Evolutionary conservation across 23 tunicate genomes (phyloP).

Genomic region (Trididemnum clinides): DNA sequence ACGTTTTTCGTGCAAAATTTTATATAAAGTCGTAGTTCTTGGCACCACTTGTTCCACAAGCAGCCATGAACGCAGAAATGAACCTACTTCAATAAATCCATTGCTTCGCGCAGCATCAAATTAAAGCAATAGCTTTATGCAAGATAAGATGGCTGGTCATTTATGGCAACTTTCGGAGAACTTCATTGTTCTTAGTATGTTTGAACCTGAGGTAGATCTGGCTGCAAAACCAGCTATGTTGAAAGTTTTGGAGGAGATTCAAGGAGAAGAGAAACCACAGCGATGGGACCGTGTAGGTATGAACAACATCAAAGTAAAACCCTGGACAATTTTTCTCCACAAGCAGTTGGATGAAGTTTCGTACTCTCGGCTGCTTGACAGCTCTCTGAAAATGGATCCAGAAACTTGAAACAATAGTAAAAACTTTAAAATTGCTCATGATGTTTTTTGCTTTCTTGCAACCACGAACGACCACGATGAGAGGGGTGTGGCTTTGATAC

Average conservation of each 20-base stretch:
- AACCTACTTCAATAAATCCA: not conserved
- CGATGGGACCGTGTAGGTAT: not conserved
- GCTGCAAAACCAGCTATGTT: not conserved
- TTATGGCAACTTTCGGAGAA: not conserved
- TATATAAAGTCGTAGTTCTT: not conserved
- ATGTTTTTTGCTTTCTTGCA: not conserved
- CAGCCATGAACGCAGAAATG: not conserved
- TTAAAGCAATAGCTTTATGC: not conserved
- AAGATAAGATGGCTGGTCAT: not conserved
- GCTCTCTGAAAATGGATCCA: not conserved
- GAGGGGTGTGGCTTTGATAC: not conserved
- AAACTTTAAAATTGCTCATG: not conserved
- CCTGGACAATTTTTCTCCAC: too few relatives aligned
- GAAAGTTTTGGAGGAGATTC: not conserved
- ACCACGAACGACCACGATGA: not conserved
- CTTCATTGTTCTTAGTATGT: not conserved
- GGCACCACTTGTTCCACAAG: slow-evolving; percentile 1
- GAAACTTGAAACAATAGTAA: not conserved
- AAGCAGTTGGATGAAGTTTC: too few relatives aligned
- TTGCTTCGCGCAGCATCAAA: not conserved
- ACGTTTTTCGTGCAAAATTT: not conserved
- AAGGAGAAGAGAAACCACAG: not conserved
- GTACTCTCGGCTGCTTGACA: not conserved
- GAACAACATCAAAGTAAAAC: not conserved
- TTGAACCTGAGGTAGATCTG: not conserved